Conservation (phyloP, 2,797 vertebrate species). For the Trachops cirrhosus region DNA sequence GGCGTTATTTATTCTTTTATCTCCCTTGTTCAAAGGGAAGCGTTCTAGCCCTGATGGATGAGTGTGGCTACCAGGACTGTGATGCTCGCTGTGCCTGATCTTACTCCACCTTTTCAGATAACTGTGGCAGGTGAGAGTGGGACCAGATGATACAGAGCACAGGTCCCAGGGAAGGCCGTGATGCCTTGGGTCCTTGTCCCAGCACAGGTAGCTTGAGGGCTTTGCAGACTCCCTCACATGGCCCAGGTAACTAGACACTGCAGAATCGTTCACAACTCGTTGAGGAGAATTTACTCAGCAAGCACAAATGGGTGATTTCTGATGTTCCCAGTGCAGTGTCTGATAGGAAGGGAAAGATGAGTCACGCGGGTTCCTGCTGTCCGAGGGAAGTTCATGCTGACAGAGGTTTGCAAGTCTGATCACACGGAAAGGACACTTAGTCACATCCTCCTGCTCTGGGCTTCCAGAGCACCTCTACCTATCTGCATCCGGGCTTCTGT, state of each 20-base stretch:
- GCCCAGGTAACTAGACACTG: not conserved
- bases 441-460: slow-evolving; percentile 46
- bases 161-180: slow-evolving; percentile 48
- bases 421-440: slow-evolving; percentile 38
- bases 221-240: not conserved
- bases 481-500: not conserved
- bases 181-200: slow-evolving; percentile 44
- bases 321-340: not conserved
- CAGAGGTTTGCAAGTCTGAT: not conserved
- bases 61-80: not conserved
- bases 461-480: not conserved
- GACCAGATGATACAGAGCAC: slow-evolving; percentile 14
- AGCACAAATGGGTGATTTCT: not conserved
- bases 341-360: slow-evolving; percentile 54
- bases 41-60: slow-evolving; percentile 54
- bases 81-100: slow-evolving; percentile 54
- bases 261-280: not conserved
- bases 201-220: not conserved
- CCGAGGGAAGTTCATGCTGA: not conserved
- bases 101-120: slow-evolving; percentile 55
- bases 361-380: slow-evolving; percentile 19
- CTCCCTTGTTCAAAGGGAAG: slow-evolving; percentile 70
- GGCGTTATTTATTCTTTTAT: slow-evolving; percentile 73
- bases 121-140: slow-evolving; percentile 28
- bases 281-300: slow-evolving; percentile 19